Evolutionary conservation across 2,797 vertebrate species (phyloP), one percentile per base, ranked within the genome.

Genomic region (Babyrousa celebensis): DNA sequence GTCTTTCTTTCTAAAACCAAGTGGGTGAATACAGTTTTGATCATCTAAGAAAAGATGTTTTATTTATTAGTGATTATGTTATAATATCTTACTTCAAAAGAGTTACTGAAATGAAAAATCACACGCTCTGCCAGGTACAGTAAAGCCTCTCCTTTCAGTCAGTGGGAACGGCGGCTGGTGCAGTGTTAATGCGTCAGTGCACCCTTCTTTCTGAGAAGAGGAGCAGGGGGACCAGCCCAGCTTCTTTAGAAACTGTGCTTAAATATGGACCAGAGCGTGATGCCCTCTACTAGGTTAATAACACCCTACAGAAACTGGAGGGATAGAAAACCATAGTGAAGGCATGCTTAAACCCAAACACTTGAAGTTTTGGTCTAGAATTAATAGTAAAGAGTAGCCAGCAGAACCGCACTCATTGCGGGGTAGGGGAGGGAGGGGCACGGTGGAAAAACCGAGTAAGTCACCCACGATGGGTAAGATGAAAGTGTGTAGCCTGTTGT

Each of bases 1-100:
- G 21, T 52, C 58, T 54, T 77, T 56, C 40, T 14, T 52, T 1
- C 62, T 21, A 43, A 85, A 93, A 92, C 23, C 60, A 56, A 89
- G 43, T 78, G 93, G 12, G 25, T 87, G 83, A 77, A 93, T 91
- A 68, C n/a, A 85, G 72, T 88, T 94, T 95, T 90, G 72, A 80
- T 75, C 89, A 67, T 29, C n/a, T 63, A 70, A 89, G 29, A 67
- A 68, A 79, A 86, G 40, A 54, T 85, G 32, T 65, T 82, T 56
- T 90, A n/a, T 65, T 85, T 85, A 32, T 75, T 94, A 78, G 29
- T 40, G n/a, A 52, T 95, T 87, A 87, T 93, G 18, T 93, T 67
- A 16, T 1, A 14, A 72, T 48, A 70, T n/a, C 40, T 87, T 77
- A 78, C n/a, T 87, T 68, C 29, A 82, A 85, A 25, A 36, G 91